Evolutionary conservation across 2,888 invertebrate genomes (phyloP).

Genomic region (Glyphotaelius pellucidus): DNA sequence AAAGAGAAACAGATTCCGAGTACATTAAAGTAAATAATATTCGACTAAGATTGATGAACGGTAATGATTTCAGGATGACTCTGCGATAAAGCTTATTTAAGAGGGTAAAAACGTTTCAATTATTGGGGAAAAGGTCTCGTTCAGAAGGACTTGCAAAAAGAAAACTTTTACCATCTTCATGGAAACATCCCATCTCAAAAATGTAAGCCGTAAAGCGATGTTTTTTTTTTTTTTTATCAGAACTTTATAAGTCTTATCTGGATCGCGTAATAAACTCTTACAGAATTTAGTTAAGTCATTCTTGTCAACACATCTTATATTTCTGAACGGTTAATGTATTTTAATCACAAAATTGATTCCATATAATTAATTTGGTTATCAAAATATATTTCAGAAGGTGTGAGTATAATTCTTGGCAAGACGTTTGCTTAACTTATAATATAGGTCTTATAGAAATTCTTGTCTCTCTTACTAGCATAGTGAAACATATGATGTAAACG

Average conservation of each 20-base stretch:
- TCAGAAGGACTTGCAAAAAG: slow-evolving; percentile 9
- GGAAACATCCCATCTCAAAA: not conserved
- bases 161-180: slow-evolving; percentile 41
- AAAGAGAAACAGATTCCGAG: slow-evolving; percentile 31
- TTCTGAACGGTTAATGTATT: not conserved
- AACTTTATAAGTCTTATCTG: slow-evolving; percentile 16
- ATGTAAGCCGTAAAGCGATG: not conserved
- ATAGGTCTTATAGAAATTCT: too few relatives aligned
- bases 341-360: not conserved
- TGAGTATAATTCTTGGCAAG: too few relatives aligned
- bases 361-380: too few relatives aligned
- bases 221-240: not conserved
- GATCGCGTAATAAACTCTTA: not conserved
- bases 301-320: not conserved
- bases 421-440: too few relatives aligned
- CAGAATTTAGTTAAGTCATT: not conserved
- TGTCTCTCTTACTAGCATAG: too few relatives aligned
- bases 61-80: slow-evolving; percentile 61
- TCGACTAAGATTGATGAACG: slow-evolving; percentile 62
- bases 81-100: slow-evolving; percentile 56
- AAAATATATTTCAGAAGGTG: too few relatives aligned
- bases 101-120: slow-evolving; percentile 59
- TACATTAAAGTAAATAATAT: slow-evolving; percentile 51
- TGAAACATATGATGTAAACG: too few relatives aligned
- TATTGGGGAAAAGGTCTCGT: slow-evolving; percentile 40